Conservation (phyloP, 2,113 vertebrate species). For the Brachyistius frenatus region DNA sequence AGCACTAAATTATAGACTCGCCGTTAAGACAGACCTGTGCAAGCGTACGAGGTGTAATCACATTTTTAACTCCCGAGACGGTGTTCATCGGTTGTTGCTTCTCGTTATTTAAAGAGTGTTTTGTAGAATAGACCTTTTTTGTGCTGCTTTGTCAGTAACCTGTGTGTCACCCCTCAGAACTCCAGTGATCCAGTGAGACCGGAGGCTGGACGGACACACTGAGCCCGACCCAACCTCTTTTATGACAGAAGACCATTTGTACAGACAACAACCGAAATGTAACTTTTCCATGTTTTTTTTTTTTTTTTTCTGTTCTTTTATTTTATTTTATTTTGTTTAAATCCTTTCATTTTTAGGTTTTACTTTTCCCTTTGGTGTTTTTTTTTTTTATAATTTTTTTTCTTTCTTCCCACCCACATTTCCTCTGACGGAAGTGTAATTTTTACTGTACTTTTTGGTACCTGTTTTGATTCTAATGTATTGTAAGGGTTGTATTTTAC, state of each 20-base stretch:
- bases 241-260: constrained; percentile 90
- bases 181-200: constrained; percentile 57
- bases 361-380: constrained; percentile 57
- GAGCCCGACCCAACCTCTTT: constrained; percentile 74
- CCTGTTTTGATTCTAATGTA: constrained; percentile 85
- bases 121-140: not conserved
- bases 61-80: too few relatives aligned
- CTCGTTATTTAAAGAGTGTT: too few relatives aligned
- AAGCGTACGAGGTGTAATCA: too few relatives aligned
- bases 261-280: constrained; percentile 94
- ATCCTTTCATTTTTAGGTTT: constrained; percentile 70
- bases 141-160: too few relatives aligned
- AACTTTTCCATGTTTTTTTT: constrained; percentile 88
- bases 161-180: constrained; percentile 39
- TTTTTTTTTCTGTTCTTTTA: constrained; percentile 79
- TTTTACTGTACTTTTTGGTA: constrained; percentile 99
- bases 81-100: too few relatives aligned
- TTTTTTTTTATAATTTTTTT: constrained; percentile 88
- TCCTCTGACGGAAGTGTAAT: constrained; percentile 99
- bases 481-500: constrained; percentile 86
- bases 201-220: constrained; percentile 62
- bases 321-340: constrained; percentile 62
- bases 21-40: too few relatives aligned
- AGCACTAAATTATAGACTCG: too few relatives aligned
- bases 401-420: constrained; percentile 85